Conservation (phyloP, 2,888 invertebrate genomes). For the Tortrix viridana region DNA sequence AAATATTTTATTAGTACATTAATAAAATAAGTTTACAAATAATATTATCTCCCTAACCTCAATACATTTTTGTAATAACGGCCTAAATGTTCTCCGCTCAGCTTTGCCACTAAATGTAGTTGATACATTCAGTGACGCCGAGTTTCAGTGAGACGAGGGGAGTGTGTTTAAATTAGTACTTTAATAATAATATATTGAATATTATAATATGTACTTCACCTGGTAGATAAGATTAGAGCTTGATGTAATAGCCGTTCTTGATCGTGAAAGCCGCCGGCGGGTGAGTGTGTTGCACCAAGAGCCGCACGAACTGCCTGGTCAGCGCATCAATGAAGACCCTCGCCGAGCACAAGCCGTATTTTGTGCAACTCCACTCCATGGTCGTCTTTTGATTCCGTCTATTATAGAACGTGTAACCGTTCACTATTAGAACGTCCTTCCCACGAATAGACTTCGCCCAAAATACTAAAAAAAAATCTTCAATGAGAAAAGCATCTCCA, state of each 20-base stretch:
- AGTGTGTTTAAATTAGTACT: too few relatives aligned
- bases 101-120: too few relatives aligned
- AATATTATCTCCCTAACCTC: too few relatives aligned
- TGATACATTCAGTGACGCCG: too few relatives aligned
- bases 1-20: too few relatives aligned
- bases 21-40: too few relatives aligned
- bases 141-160: too few relatives aligned
- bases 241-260: background rate
- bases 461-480: background rate
- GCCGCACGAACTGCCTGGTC: background rate
- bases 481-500: background rate
- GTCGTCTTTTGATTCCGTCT: background rate
- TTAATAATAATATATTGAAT: background rate
- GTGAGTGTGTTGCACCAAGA: background rate
- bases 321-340: background rate
- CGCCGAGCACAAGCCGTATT: background rate
- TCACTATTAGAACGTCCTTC: slow-evolving; percentile 4
- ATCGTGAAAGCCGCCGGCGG: background rate
- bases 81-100: too few relatives aligned
- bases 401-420: slow-evolving; percentile 16
- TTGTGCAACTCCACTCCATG: background rate
- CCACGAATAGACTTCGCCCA: slow-evolving; percentile 5
- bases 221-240: background rate
- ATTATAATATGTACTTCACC: background rate
- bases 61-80: too few relatives aligned